Evolutionary conservation across 2,888 invertebrate genomes (phyloP).

Genomic region (Acleris literana): DNA sequence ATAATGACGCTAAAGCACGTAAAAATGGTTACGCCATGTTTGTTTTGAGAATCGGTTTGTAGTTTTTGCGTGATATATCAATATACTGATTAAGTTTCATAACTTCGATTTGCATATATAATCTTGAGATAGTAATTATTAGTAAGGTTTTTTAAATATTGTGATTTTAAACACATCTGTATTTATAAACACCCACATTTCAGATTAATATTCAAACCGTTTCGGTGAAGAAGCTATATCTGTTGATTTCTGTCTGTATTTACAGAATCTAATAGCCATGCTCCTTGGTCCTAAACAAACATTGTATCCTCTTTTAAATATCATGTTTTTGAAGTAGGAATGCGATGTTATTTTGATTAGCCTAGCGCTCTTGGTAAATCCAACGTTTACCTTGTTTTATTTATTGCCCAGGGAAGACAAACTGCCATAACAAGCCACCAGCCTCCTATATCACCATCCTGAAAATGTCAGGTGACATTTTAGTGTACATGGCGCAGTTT

Average conservation of each 20-base stretch:
- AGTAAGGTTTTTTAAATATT: no score
- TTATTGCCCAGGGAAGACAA: no score
- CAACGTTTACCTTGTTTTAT: no score
- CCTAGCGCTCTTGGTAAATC: no score
- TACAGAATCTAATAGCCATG: constrained; percentile 23
- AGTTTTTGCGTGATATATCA: constrained; percentile 6
- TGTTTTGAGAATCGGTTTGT: constrained; percentile 6
- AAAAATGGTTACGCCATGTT: constrained; percentile 26
- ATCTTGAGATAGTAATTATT: background rate
- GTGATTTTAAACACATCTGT: no score
- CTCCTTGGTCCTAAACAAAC: constrained; percentile 22
- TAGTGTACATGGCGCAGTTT: no score
- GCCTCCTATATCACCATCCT: no score
- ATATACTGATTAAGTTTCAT: constrained; percentile 3
- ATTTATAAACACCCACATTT: no score
- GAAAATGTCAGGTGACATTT: no score
- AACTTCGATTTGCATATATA: background rate
- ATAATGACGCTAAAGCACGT: constrained; percentile 18
- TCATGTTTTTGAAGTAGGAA: constrained; percentile 14
- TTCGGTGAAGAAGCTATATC: background rate
- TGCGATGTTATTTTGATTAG: constrained; percentile 6
- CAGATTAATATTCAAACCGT: no score
- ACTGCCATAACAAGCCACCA: no score
- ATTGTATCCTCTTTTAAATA: constrained; percentile 5
- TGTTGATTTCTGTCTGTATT: constrained; percentile 8